phyloP scores from a whole-genome alignment of 1,140 invertebrate genomes.

The Dufourea novaeangliae region DNA sequence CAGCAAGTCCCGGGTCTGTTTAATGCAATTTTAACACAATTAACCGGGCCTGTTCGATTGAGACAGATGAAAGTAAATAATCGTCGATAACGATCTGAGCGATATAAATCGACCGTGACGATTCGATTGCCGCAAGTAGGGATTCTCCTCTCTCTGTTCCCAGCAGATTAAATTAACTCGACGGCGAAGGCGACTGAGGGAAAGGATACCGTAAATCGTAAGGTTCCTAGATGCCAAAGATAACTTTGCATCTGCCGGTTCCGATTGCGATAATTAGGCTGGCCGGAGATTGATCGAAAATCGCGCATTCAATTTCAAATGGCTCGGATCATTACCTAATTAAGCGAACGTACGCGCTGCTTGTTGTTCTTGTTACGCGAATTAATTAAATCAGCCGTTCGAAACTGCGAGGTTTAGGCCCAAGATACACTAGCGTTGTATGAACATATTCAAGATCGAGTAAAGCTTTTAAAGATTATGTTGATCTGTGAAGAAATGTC shows the following conservation, averaged over 20 bases:
- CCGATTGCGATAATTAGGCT: constrained; percentile 73
- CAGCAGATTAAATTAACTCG: constrained; percentile 70
- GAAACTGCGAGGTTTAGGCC: neutral
- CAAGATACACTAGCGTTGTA: neutral
- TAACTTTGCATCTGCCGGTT: constrained; percentile 72
- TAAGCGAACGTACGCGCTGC: constrained; percentile 43
- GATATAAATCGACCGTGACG: constrained; percentile 65
- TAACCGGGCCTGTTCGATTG: constrained; percentile 50
- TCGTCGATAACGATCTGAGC: constrained; percentile 66
- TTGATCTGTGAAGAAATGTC: neutral
- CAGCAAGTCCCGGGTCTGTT: neutral
- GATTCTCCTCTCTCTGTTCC: constrained; percentile 49
- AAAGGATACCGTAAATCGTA: constrained; percentile 64
- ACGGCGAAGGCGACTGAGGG: constrained; percentile 45
- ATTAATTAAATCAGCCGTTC: constrained; percentile 44
- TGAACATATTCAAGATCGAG: no score
- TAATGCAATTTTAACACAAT: constrained; percentile 66
- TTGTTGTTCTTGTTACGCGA: constrained; percentile 21
- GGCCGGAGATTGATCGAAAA: constrained; percentile 65
- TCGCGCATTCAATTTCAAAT: constrained; percentile 61
- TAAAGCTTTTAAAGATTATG: neutral
- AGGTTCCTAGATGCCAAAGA: constrained; percentile 71
- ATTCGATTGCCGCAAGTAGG: constrained; percentile 56
- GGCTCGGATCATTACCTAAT: constrained; percentile 62
- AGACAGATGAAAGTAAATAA: constrained; percentile 64